Evolutionary conservation across 2,113 vertebrate genomes (phyloP).

Genomic region (Prunella fulvescens): DNA sequence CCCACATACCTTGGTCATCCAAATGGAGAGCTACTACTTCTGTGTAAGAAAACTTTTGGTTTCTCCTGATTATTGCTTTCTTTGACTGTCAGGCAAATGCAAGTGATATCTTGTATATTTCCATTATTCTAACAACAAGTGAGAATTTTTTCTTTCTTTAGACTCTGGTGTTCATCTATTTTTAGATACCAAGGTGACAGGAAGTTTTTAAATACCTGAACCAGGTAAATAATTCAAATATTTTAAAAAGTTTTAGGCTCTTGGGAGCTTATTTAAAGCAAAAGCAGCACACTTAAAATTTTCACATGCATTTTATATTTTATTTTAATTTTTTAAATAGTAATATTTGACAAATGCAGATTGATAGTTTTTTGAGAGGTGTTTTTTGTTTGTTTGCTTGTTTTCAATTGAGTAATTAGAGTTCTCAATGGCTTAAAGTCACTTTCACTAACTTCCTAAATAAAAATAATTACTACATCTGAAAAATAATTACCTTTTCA

Average conservation of each 20-base stretch:
- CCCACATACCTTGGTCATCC: slow-evolving; percentile 34
- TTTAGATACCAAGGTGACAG: not conserved
- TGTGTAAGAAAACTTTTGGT: not conserved
- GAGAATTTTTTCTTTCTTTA: not conserved
- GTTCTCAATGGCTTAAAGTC: not conserved
- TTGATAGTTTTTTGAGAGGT: not conserved
- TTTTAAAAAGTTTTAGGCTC: not conserved
- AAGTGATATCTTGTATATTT: not conserved
- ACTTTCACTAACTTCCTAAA: not conserved
- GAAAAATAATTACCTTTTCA: not conserved
- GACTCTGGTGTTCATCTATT: not conserved
- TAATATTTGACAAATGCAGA: not conserved
- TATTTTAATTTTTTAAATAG: not conserved
- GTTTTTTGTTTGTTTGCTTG: not conserved
- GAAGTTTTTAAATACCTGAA: not conserved
- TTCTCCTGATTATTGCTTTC: not conserved
- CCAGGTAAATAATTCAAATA: not conserved
- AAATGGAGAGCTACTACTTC: not conserved
- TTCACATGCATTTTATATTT: not conserved
- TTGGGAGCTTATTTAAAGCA: not conserved
- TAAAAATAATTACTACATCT: not conserved
- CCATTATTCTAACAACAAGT: not conserved
- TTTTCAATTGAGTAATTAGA: not conserved
- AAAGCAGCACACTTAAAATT: not conserved
- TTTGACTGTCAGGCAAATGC: not conserved